phyloP scores from a whole-genome alignment of 1,140 invertebrate genomes.

The Homarus americanus region DNA sequence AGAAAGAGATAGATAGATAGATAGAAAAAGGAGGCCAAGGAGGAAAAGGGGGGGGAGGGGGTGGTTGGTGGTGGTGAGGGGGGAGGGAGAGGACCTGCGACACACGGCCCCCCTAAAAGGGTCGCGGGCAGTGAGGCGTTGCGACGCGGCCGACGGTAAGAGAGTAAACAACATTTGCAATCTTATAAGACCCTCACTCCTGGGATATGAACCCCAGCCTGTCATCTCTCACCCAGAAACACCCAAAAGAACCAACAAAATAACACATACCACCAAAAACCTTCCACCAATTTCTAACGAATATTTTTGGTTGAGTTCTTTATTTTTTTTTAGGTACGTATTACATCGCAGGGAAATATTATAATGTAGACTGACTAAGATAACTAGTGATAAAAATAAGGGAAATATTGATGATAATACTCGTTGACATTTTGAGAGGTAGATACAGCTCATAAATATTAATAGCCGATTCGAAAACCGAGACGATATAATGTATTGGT shows the following conservation, averaged over 20 bases:
- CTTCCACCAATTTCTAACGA: too few species aligned
- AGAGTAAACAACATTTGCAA: conserved; percentile 68
- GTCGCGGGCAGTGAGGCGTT: not conserved
- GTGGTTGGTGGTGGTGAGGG: not conserved
- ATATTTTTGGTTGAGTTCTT: too few species aligned
- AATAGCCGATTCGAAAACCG: not conserved
- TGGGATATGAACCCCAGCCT: conserved; percentile 55
- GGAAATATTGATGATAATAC: too few species aligned
- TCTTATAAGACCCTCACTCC: conserved; percentile 59
- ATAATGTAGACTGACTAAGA: too few species aligned
- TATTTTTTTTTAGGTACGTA: too few species aligned
- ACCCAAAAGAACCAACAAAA: conserved; percentile 18
- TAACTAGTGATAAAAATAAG: too few species aligned
- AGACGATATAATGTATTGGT: not conserved
- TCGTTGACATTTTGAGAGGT: too few species aligned
- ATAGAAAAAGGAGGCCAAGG: not conserved
- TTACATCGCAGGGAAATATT: too few species aligned
- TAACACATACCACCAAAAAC: not conserved
- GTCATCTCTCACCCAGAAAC: conserved; percentile 56
- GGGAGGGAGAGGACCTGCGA: not conserved
- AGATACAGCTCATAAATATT: not conserved
- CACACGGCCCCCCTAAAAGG: not conserved
- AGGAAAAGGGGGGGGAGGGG: not conserved
- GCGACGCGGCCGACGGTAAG: not conserved
- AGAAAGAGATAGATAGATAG: not conserved